phyloP scores from a whole-genome alignment of 1,140 invertebrate genomes.

The Procambarus virginalis region DNA sequence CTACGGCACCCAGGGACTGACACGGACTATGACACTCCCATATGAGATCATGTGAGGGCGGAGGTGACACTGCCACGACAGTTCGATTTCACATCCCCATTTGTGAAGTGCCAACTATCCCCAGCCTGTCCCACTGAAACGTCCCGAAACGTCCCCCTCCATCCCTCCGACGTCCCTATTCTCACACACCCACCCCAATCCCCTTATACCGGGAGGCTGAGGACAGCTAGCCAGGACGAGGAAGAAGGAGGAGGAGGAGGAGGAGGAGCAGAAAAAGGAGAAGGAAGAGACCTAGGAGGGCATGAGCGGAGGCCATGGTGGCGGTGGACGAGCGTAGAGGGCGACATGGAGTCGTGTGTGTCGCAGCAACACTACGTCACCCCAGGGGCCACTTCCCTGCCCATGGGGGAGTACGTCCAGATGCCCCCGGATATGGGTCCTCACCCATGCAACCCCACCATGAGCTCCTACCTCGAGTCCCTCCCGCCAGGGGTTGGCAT shows the following conservation, averaged over 20 bases:
- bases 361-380: conserved; percentile 70
- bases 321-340: conserved; percentile 59
- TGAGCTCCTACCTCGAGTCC: conserved; percentile 72
- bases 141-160: conserved; percentile 8
- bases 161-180: conserved; percentile 7
- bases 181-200: conserved; percentile 17
- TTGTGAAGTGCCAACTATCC: conserved; percentile 14
- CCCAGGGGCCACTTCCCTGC: conserved; percentile 75
- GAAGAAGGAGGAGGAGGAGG: conserved; percentile 44
- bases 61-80: conserved; percentile 9
- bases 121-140: conserved; percentile 15
- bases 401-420: conserved; percentile 75
- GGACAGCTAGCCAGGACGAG: conserved; percentile 46
- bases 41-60: conserved; percentile 37
- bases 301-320: conserved; percentile 46
- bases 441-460: conserved; percentile 69
- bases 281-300: conserved; percentile 18
- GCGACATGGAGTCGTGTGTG: conserved; percentile 70
- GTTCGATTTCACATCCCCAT: conserved; percentile 15
- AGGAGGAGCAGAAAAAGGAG: conserved; percentile 35
- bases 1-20: conserved; percentile 15
- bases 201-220: conserved; percentile 49
- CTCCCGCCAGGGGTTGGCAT: conserved; percentile 82
- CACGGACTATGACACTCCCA: conserved; percentile 24
- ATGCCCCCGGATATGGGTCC: conserved; percentile 69